Conservation (phyloP, 2,113 vertebrate genomes). For the Actinemys pallida region DNA sequence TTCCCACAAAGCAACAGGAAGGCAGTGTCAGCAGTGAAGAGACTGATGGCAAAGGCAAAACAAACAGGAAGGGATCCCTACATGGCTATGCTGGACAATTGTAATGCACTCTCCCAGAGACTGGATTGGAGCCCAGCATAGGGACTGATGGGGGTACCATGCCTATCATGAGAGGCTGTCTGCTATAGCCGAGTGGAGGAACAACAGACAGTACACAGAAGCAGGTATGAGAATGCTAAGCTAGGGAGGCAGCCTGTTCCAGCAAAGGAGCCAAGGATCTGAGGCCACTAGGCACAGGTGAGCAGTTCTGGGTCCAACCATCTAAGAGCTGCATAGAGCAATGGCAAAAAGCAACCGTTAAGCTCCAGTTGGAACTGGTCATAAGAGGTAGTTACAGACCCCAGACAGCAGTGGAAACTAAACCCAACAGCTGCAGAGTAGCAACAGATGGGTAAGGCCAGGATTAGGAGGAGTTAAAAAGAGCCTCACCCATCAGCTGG, state of each 20-base stretch:
- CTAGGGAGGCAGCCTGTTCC: neutral
- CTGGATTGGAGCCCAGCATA: neutral
- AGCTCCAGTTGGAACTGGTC: neutral
- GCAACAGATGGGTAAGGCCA: neutral
- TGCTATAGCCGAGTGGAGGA: neutral
- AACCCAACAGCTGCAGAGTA: neutral
- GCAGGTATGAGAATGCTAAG: neutral
- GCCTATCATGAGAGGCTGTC: neutral
- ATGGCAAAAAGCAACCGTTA: neutral
- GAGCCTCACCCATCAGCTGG: neutral
- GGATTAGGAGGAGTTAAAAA: neutral
- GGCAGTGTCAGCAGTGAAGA: neutral
- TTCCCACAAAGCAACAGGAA: neutral
- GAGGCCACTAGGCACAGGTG: neutral
- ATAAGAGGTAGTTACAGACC: neutral
- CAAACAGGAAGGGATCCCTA: neutral
- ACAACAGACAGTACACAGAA: neutral
- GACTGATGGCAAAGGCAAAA: neutral
- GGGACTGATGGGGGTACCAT: no score
- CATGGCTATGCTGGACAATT: no score
- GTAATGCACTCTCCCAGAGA: no score
- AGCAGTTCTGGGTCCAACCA: neutral
- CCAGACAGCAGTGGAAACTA: neutral
- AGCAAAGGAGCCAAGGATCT: neutral
- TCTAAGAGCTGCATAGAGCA: neutral